These are phyloP conservation scores for Echeneis naucrates DNA, from an alignment of 2,797 vertebrate species.

Conservation along the genomic window DNA sequence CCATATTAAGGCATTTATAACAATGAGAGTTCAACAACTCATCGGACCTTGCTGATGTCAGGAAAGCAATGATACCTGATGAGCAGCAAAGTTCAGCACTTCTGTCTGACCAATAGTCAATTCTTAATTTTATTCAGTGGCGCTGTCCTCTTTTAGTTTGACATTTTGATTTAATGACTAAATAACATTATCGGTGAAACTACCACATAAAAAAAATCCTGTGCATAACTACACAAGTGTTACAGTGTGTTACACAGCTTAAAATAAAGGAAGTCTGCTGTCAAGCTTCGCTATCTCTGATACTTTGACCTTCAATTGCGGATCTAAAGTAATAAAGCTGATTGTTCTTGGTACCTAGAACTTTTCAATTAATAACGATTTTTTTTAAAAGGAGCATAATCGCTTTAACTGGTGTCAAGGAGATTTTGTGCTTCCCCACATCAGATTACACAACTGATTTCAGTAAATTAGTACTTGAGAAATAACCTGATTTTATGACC, in stretches of 20 bases:
- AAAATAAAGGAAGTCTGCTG: background rate
- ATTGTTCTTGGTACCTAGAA: background rate
- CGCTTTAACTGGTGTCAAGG: background rate
- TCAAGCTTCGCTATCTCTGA: background rate
- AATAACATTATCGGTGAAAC: too few species aligned
- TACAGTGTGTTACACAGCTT: slow-evolving; percentile 4
- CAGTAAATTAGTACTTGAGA: background rate
- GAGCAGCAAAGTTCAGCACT: background rate
- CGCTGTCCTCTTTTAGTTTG: background rate
- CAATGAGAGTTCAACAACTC: background rate
- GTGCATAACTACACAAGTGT: background rate
- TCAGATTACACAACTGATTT: slow-evolving; percentile 23
- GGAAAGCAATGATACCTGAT: background rate
- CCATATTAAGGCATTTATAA: background rate
- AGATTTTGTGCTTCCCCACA: background rate
- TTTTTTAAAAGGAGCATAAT: background rate
- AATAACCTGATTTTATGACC: background rate
- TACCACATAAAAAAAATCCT: too few species aligned
- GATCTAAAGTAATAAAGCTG: background rate
- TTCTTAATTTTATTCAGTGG: background rate
- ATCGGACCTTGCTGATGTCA: too few species aligned
- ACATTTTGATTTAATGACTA: slow-evolving; percentile 2
- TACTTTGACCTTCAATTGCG: background rate
- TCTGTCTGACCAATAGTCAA: background rate
- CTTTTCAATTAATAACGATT: background rate